Evolutionary conservation across 2,797 vertebrate species (phyloP).

Genomic region (Protosalanx chinensis): DNA sequence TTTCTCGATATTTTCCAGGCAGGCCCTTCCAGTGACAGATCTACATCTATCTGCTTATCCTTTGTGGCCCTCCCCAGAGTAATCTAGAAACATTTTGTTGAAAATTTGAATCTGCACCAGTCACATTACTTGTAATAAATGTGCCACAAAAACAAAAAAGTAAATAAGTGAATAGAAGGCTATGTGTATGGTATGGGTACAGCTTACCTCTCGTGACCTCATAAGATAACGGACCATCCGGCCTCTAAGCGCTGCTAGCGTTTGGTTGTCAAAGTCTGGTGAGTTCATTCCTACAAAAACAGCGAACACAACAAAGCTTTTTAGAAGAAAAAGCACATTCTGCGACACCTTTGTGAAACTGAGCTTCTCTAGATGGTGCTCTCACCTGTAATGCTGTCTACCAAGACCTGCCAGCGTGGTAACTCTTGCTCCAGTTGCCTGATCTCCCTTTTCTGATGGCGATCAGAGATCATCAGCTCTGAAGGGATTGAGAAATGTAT

Average conservation of each 20-base stretch:
- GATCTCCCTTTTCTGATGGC: slow-evolving; percentile 93
- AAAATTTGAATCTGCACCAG: neutral
- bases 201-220: slow-evolving; percentile 88
- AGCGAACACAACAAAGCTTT: neutral
- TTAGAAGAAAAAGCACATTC: neutral
- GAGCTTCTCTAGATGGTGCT: neutral
- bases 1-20: slow-evolving; percentile 98
- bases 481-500: slow-evolving; percentile 12
- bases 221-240: slow-evolving; percentile 97
- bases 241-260: slow-evolving; percentile 87
- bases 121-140: neutral
- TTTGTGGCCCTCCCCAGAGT: slow-evolving; percentile 95
- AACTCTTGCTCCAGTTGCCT: slow-evolving; percentile 92
- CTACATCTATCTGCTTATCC: slow-evolving; percentile 95
- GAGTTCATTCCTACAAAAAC: slow-evolving; percentile 86
- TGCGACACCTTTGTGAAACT: neutral
- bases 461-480: slow-evolving; percentile 93
- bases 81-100: slow-evolving; percentile 69
- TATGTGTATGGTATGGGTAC: neutral
- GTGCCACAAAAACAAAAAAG: neutral
- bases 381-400: slow-evolving; percentile 93
- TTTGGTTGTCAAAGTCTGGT: slow-evolving; percentile 96
- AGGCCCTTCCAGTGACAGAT: slow-evolving; percentile 90
- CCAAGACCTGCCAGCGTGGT: slow-evolving; percentile 93
- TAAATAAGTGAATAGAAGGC: neutral